Evolutionary conservation across 2,888 invertebrate species (phyloP).

Genomic region (Morpho helenor): DNA sequence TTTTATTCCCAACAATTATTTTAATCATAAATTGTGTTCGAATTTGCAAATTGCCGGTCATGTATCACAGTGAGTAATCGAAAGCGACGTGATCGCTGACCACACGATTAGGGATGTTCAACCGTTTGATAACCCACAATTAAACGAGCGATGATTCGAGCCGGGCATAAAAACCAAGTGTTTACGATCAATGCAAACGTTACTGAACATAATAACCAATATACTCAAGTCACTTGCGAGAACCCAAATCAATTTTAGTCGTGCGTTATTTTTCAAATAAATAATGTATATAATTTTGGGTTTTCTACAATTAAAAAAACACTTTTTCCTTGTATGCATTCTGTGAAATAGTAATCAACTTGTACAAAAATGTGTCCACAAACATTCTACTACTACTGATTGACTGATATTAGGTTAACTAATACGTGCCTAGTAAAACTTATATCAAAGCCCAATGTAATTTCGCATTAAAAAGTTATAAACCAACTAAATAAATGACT

Average conservation of each 20-base stretch:
- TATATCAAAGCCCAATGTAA: no score
- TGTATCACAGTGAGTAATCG: conserved; percentile 25
- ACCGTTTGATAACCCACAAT: conserved; percentile 27
- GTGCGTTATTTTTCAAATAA: conserved; percentile 1
- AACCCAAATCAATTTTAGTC: conserved; percentile 10
- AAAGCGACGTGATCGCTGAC: conserved; percentile 19
- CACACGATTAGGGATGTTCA: conserved; percentile 16
- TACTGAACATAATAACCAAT: conserved; percentile 16
- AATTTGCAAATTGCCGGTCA: conserved; percentile 25
- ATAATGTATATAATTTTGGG: neutral
- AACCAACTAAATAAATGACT: no score
- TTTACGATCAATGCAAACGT: conserved; percentile 39
- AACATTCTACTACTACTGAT: no score
- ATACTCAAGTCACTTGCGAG: conserved; percentile 11
- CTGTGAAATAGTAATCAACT: neutral
- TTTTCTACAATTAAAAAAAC: neutral
- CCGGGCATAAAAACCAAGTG: conserved; percentile 42
- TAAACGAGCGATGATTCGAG: conserved; percentile 37
- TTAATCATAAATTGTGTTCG: conserved; percentile 23
- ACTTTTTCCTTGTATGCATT: neutral
- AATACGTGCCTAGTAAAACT: neutral
- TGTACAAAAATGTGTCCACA: no score
- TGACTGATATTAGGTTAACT: neutral
- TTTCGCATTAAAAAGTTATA: no score
- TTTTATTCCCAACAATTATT: conserved; percentile 19